Base-by-base conservation (phyloP, 1,140 invertebrate species). In the Drosophila ogumai region DNA sequence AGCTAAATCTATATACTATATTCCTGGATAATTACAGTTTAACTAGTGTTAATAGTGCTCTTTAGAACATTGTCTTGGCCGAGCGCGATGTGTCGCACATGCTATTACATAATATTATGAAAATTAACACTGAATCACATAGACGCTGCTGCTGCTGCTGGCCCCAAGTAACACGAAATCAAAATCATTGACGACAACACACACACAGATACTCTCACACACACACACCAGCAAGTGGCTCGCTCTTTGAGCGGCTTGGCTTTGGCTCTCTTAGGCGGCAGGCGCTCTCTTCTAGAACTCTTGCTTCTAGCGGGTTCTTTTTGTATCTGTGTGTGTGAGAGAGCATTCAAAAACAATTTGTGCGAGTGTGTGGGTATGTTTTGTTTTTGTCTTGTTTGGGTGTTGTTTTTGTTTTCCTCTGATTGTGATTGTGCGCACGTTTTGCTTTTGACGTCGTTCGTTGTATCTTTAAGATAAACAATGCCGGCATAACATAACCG, bases 91-190 rank as follows among this genome's bases (percentile, higher is more conserved):
- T 65, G 49, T 65, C 64, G 66, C 77, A 86, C 82, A 85, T 85
- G 76, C 71, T 86, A 68, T 90, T 90, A 90, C 86, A 90, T 90
- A 90, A 90, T 90, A 79, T 90, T 90, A 90, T 90, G 86, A 90
- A 90, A 90, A 90, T 90, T 90, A 90, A 90, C 85, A 90, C 86
- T 90, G 86, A 88, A 88, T 86, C 82, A 87, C 82, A 73, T 36
- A 63, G 71, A 86, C 79, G 74, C 74, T 63, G 67, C 60, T 55
- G 66, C 28, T 54, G 50, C 50, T 65, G 82, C 69, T 78, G 78
- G 52, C 61, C 75, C 58, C 77, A 85, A 90, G 85, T 90, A 88
- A 88, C 52, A 55, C 78, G 74, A 86, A 90, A 90, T 90, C 86
- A 88, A 90, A 90, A 84, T 81, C 84, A 88, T 79, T 76, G 75